A percentile compares a stretch with the other conserved stretches of the same genome.
phyloP scores from a whole-genome alignment of 2,888 invertebrate genomes.

The Caenorhabditis japonica region DNA sequence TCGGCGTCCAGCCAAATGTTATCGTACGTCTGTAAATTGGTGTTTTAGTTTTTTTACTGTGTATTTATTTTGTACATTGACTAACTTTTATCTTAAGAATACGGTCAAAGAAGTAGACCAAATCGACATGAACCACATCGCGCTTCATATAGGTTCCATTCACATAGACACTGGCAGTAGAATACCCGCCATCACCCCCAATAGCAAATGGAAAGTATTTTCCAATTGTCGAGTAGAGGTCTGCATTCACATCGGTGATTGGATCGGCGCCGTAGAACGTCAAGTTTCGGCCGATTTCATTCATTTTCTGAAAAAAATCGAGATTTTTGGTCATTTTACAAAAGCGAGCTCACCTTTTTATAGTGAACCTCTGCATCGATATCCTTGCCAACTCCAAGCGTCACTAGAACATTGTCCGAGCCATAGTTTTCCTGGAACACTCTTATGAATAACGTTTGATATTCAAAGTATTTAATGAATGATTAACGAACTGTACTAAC shows the following conservation, averaged over 20 bases:
- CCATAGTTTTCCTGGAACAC: conserved; percentile 14
- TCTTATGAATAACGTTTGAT: no score
- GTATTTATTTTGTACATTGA: neutral
- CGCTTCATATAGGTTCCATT: conserved; percentile 21
- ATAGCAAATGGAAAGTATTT: conserved; percentile 53
- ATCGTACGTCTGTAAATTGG: conserved; percentile 25
- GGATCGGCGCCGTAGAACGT: conserved; percentile 53
- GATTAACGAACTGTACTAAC: conserved; percentile 4
- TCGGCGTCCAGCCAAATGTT: conserved; percentile 47
- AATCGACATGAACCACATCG: conserved; percentile 36
- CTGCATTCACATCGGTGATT: conserved; percentile 36
- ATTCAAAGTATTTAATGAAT: no score
- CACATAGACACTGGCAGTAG: conserved; percentile 39
- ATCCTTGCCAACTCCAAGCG: conserved; percentile 45
- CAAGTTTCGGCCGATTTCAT: conserved; percentile 28
- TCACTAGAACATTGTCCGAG: conserved; percentile 26
- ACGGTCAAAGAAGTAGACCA: conserved; percentile 26
- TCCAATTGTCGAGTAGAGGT: conserved; percentile 40
- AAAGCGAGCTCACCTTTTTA: conserved; percentile 13
- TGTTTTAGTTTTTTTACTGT: neutral
- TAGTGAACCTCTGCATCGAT: conserved; percentile 37
- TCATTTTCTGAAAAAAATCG: conserved; percentile 28
- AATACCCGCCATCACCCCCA: conserved; percentile 37
- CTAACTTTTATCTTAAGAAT: conserved; percentile 24
- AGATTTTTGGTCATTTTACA: neutral